Percentiles rank a stretch among this genome's conserved stretches.
phyloP scores from a whole-genome alignment of 2,888 invertebrate species.

The Brachyopa scutellaris region DNA sequence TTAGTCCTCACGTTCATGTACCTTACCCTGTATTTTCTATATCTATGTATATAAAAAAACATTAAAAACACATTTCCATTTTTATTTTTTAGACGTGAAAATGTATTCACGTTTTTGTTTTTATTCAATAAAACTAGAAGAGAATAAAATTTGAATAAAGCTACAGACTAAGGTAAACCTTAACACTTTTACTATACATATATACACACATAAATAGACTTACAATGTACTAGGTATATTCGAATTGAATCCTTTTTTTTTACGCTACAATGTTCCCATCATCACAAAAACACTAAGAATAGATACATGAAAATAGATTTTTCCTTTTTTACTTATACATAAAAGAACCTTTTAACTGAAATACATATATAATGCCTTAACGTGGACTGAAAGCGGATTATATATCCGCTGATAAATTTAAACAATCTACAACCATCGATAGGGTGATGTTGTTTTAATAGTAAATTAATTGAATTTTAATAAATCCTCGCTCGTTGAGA shows the following conservation, averaged over 20 bases:
- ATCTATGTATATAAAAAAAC: no score
- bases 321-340: not conserved
- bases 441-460: not conserved
- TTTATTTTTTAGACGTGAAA: slow-evolving; percentile 2
- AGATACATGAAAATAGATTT: slow-evolving; percentile 1
- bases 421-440: not conserved
- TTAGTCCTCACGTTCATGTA: no score
- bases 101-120: slow-evolving; percentile 3
- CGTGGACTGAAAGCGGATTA: not conserved
- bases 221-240: not conserved
- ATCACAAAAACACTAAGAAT: slow-evolving; percentile 24
- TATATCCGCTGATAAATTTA: not conserved
- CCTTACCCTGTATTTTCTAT: no score
- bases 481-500: no score
- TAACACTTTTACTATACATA: slow-evolving; percentile 16
- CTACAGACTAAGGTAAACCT: slow-evolving; percentile 23
- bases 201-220: slow-evolving; percentile 29
- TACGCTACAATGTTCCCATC: slow-evolving; percentile 19
- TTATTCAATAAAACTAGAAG: slow-evolving; percentile 5
- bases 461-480: not conserved
- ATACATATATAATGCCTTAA: no score
- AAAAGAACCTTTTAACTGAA: no score
- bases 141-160: slow-evolving; percentile 12
- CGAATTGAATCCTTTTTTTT: slow-evolving; percentile 13
- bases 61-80: slow-evolving; percentile 6